Evolutionary conservation across 92 coral and sea anemone species (phyloP), one percentile per base, ranked within the genome.

Genomic region (Phenganax subtilis): DNA sequence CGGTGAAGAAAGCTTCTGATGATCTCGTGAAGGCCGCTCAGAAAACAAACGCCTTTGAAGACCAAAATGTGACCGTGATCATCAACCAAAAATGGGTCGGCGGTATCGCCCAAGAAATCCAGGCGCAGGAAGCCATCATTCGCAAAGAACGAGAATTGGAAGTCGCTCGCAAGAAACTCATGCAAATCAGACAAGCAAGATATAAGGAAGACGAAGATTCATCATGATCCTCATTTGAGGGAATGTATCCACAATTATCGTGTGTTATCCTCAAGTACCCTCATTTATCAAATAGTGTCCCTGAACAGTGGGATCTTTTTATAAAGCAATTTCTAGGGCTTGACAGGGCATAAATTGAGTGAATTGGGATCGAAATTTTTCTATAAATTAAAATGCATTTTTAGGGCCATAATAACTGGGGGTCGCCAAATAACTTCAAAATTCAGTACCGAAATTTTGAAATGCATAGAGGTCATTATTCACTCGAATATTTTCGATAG

Each of bases 41-140:
- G 87, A 96, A 87, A 72, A 97, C 99, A 15, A 93, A 91, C 86
- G 87, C 92, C 87, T 96, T 96, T 86, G 99, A 96, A 89, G 99
- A 96, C 75, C 96, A 96, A 75, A 93, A 88, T 82, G 93, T 97
- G 77, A 96, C 99, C 53, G 91, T 96, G 27, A 82, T 92, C 75
- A 96, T 96, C 76, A 96, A 96, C 89, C 93, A 92, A 90, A 91
- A 91, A 81, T 92, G 93, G 85, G 99, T 96, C 57, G 99, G 99
- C 52, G 97, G 96, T 67, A 92, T 96, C 53, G 97, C 96, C 12
- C 97, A 96, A 71, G 99, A 96, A 84, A 88, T 96, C 20, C 96
- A 92, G 82, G 99, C 99, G 30, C 97, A 90, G 71, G 99, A 96
- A 76, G 86, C 87, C 61, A 91, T 94, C 30, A 91, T 94, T 68